A percentile compares a stretch with the other conserved stretches of the same genome.
Evolutionary conservation across 2,797 vertebrate species (phyloP).

Genomic region (Botia almorhae): DNA sequence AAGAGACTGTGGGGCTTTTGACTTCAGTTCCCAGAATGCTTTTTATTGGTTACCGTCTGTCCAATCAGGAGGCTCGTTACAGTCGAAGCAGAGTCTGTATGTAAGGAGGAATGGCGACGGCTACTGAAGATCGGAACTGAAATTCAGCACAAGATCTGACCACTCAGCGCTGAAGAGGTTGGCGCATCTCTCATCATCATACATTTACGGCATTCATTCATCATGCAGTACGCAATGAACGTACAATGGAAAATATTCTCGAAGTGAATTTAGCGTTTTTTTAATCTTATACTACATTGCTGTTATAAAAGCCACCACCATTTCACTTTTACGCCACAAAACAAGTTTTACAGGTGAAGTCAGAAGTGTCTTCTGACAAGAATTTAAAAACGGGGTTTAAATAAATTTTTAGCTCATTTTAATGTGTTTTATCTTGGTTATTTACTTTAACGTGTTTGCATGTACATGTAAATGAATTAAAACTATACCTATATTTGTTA

Average conservation of each 20-base stretch:
- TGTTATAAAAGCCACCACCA: neutral
- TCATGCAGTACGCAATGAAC: neutral
- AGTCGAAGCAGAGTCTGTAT: conserved; percentile 75
- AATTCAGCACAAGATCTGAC: conserved; percentile 60
- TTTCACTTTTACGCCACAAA: neutral
- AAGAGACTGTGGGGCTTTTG: neutral
- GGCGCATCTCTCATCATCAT: neutral
- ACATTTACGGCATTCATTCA: neutral
- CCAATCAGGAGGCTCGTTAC: conserved; percentile 77
- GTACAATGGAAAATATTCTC: neutral
- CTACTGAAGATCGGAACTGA: conserved; percentile 64
- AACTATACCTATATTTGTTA: neutral
- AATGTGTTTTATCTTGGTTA: neutral
- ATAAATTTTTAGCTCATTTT: neutral
- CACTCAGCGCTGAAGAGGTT: conserved; percentile 63
- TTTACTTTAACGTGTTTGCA: neutral
- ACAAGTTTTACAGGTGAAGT: neutral
- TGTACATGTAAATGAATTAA: neutral
- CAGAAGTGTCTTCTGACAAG: neutral
- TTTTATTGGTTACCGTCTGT: conserved; percentile 57
- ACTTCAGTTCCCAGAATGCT: conserved; percentile 64
- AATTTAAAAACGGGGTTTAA: neutral
- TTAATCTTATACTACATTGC: neutral
- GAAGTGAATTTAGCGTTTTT: neutral
- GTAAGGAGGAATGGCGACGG: conserved; percentile 83